Evolutionary conservation across 2,797 vertebrate genomes (phyloP).

Genomic region (Capromys pilorides): DNA sequence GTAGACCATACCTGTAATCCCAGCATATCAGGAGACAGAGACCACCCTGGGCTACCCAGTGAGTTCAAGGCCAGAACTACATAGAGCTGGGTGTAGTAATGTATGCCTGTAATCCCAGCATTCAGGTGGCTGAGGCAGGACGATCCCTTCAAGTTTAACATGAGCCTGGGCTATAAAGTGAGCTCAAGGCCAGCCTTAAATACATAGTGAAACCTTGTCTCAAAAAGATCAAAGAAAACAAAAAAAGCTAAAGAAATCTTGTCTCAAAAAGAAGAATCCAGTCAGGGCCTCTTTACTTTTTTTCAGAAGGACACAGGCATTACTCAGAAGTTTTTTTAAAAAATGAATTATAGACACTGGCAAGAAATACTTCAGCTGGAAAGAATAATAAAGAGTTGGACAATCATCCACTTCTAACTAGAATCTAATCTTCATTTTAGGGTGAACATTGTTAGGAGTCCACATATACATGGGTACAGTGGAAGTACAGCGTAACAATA

Average conservation of each 20-base stretch:
- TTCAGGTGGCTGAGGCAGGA: too few relatives aligned
- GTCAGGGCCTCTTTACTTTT: background rate
- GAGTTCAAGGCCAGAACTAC: background rate
- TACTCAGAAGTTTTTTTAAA: background rate
- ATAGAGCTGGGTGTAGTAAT: background rate
- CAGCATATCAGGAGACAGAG: background rate
- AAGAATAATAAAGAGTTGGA: background rate
- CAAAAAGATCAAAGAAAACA: too few relatives aligned
- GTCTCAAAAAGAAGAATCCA: background rate
- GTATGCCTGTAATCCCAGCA: too few relatives aligned
- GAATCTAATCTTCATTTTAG: background rate
- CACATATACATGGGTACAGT: background rate
- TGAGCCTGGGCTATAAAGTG: too few relatives aligned
- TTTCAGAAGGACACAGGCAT: background rate
- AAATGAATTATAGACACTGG: background rate
- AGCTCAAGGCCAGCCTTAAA: too few relatives aligned
- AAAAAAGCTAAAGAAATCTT: background rate
- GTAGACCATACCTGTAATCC: background rate
- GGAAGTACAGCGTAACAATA: background rate
- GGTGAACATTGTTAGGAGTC: background rate
- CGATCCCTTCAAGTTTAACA: too few relatives aligned
- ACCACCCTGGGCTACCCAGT: background rate
- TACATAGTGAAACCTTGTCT: too few relatives aligned
- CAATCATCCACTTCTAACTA: background rate
- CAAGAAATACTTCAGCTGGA: background rate